phyloP scores from a whole-genome alignment of 2,797 vertebrate species.

The Aphelocoma californica region DNA sequence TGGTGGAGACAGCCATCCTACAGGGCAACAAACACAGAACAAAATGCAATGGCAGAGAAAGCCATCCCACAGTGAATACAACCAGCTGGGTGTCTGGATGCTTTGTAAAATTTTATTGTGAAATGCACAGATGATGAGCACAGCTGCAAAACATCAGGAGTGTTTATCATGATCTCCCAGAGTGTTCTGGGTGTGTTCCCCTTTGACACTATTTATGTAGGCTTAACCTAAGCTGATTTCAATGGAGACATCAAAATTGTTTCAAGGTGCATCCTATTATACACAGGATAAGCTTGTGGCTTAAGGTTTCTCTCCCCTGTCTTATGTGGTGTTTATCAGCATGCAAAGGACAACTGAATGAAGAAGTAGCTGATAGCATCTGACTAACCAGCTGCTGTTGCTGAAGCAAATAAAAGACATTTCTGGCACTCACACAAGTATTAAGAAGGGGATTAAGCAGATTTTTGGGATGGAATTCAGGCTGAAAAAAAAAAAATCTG shows the following conservation, averaged over 20 bases:
- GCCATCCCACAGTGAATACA: slow-evolving; percentile 76
- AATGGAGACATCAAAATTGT: slow-evolving; percentile 69
- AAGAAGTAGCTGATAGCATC: slow-evolving; percentile 63
- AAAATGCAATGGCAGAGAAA: slow-evolving; percentile 42
- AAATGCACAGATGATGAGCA: slow-evolving; percentile 84
- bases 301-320: slow-evolving; percentile 37
- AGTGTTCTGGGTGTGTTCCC: slow-evolving; percentile 63
- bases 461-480: slow-evolving; percentile 25
- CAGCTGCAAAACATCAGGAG: slow-evolving; percentile 82
- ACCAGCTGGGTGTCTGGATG: slow-evolving; percentile 84
- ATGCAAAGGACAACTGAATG: slow-evolving; percentile 37
- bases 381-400: slow-evolving; percentile 26
- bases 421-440: slow-evolving; percentile 37
- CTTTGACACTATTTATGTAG: slow-evolving; percentile 68
- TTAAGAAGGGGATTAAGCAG: slow-evolving; percentile 47
- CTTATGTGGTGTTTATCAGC: slow-evolving; percentile 46
- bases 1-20: slow-evolving; percentile 59
- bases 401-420: not conserved
- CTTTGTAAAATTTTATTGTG: slow-evolving; percentile 88
- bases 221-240: slow-evolving; percentile 66
- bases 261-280: slow-evolving; percentile 64
- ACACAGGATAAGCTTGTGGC: not conserved
- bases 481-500: not conserved
- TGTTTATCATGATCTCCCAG: slow-evolving; percentile 72
- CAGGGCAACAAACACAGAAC: not conserved